Evolutionary conservation across 53 echinoderm and acorn worm genomes (phyloP), one percentile per base, ranked within the genome.

Genomic region (Hippasteria phrygiana): DNA sequence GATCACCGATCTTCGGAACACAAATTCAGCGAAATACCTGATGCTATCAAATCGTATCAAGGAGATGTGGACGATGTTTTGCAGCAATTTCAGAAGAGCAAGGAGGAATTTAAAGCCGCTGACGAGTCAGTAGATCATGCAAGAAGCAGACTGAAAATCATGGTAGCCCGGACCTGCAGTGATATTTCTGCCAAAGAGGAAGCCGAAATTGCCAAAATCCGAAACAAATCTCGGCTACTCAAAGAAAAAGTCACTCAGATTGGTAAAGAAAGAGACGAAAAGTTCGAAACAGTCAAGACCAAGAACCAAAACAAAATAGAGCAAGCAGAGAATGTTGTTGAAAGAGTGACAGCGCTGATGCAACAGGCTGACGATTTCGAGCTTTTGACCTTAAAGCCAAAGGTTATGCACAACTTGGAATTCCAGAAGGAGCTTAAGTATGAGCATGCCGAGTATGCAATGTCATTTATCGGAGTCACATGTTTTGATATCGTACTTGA

Each of bases 341-440:
- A 18, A 42, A 22, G 40, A 34, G 73, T 73, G 7, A 73, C 40
- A 9, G 73, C 36, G 2, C 38, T 71, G 40, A 71, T 71, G 71
- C 71, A 71, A 38, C 71, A 71, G 6, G 71, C 71, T 18, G 40
- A 59, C 26, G 59, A 59, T 18, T 59, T 59, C 3, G 59, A 59
- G 20, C 59, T 59, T 18, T 59, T 59, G 26, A 59, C n/a, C 26
- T 59, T 59, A 26, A 59, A 24, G 59, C 59, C 59, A 7, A 59
- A 59, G 26, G 59, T 59, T 22, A 59, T 59, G 59, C 13, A 59
- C 26, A 59, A 59, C n/a, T 26, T 59, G 59, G 59, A 73, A 22
- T 73, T 73, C 73, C 43, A 43, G 5, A 73, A 73, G 22, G 9
- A 43, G 38, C 43, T 73, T 1, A 5, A 20, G 43, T 73, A 40